Evolutionary conservation across 2,113 vertebrate species (phyloP).

Genomic region (Columbina picui): DNA sequence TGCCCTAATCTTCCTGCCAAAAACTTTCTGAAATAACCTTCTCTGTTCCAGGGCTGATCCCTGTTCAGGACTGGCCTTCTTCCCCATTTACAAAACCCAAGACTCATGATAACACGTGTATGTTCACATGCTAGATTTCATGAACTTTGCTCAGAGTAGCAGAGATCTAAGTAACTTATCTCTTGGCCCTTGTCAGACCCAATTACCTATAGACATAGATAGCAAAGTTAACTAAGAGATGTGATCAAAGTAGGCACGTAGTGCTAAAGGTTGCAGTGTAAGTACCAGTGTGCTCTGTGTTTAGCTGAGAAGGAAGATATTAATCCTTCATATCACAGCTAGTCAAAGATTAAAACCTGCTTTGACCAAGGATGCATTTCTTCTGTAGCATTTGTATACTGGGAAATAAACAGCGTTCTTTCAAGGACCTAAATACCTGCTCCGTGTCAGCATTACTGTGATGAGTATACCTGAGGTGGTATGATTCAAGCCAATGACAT

Average conservation of each 20-base stretch:
- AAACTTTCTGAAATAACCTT: not conserved
- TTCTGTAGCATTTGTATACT: not conserved
- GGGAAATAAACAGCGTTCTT: not conserved
- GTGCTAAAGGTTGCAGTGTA: slow-evolving; percentile 10
- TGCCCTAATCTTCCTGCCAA: not conserved
- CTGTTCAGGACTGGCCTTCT: not conserved
- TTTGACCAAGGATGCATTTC: not conserved
- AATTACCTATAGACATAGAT: not conserved
- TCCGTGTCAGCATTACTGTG: not conserved
- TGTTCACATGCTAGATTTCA: not conserved
- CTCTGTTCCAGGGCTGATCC: not conserved
- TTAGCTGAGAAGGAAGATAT: not conserved
- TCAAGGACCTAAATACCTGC: not conserved
- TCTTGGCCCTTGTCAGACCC: not conserved
- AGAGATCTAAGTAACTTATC: not conserved
- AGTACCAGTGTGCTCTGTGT: rapidly evolving
- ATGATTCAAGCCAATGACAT: not conserved
- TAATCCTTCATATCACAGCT: not conserved
- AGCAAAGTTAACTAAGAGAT: not conserved
- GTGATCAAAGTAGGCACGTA: not conserved
- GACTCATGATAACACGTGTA: rapidly evolving
- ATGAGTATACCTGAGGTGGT: not conserved
- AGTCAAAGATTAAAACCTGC: not conserved
- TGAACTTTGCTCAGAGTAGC: slow-evolving; percentile 31
- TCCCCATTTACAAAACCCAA: not conserved